Conservation (phyloP, 2,797 vertebrate species). For the Trachops cirrhosus region DNA sequence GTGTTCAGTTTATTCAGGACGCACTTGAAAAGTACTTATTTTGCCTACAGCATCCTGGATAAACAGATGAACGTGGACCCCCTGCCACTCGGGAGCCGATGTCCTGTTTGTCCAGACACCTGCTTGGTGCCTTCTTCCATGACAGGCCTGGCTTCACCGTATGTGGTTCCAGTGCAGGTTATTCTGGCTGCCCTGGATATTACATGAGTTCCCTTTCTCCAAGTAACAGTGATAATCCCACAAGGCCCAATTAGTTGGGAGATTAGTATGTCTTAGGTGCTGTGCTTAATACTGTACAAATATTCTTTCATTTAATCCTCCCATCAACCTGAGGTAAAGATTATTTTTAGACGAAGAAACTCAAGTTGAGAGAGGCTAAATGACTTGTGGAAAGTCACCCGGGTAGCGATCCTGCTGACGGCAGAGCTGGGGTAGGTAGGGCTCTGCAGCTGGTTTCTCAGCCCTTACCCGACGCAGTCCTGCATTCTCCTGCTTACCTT, state of each 20-base stretch:
- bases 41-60: not conserved
- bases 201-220: not conserved
- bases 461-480: no score
- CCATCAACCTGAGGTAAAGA: not conserved
- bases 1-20: constrained; percentile 1
- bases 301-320: constrained; percentile 6
- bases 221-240: not conserved
- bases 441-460: not conserved
- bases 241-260: not conserved
- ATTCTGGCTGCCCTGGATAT: not conserved
- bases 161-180: not conserved
- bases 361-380: not conserved
- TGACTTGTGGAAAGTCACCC: not conserved
- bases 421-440: not conserved
- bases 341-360: not conserved
- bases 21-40: not conserved
- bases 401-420: not conserved
- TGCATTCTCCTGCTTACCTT: not conserved
- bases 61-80: not conserved
- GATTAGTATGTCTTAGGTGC: not conserved
- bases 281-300: not conserved
- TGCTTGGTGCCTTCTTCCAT: not conserved
- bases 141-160: not conserved
- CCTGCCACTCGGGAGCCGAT: not conserved
- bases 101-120: not conserved